phyloP scores from a whole-genome alignment of 2,113 vertebrate genomes.

The Hippoglossus stenolepis region DNA sequence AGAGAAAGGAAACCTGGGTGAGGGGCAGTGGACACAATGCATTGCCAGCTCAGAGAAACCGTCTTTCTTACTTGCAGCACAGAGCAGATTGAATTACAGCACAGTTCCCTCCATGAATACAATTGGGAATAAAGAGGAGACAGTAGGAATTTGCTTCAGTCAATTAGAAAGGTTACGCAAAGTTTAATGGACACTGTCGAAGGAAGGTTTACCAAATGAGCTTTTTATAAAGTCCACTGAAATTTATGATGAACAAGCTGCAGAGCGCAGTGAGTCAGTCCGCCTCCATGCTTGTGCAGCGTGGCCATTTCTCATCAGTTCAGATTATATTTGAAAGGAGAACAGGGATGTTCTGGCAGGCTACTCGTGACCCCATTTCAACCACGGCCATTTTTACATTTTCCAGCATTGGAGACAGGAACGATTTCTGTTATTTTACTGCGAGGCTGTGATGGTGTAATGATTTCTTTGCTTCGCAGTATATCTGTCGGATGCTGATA shows the following conservation, averaged over 20 bases:
- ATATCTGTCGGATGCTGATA: conserved; percentile 46
- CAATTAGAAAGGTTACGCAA: conserved; percentile 56
- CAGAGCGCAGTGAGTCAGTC: conserved; percentile 58
- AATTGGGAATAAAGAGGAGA: conserved; percentile 41
- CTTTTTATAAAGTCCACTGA: conserved; percentile 40
- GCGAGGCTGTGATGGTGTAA: conserved; percentile 12
- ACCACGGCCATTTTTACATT: conserved; percentile 14
- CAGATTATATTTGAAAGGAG: conserved; percentile 49
- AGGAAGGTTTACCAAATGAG: conserved; percentile 36
- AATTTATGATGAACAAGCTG: neutral
- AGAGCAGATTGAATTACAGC: conserved; percentile 62
- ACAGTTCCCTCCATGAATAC: conserved; percentile 21
- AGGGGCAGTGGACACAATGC: conserved; percentile 10
- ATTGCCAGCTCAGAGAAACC: conserved; percentile 3
- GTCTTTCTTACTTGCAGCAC: conserved; percentile 13
- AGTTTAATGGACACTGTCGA: conserved; percentile 59
- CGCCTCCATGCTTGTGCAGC: conserved; percentile 56
- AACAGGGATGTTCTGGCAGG: conserved; percentile 23
- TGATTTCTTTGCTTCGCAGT: conserved; percentile 49
- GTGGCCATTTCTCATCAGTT: conserved; percentile 50
- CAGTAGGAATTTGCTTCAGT: conserved; percentile 39
- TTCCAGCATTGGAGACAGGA: conserved; percentile 8
- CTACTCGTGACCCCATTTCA: conserved; percentile 49
- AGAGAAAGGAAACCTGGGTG: conserved; percentile 26
- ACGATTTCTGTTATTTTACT: conserved; percentile 21